Base-by-base conservation (phyloP, 37 sponge, comb jelly and placozoan genomes). In the Chondrilla cf. caribensis region DNA sequence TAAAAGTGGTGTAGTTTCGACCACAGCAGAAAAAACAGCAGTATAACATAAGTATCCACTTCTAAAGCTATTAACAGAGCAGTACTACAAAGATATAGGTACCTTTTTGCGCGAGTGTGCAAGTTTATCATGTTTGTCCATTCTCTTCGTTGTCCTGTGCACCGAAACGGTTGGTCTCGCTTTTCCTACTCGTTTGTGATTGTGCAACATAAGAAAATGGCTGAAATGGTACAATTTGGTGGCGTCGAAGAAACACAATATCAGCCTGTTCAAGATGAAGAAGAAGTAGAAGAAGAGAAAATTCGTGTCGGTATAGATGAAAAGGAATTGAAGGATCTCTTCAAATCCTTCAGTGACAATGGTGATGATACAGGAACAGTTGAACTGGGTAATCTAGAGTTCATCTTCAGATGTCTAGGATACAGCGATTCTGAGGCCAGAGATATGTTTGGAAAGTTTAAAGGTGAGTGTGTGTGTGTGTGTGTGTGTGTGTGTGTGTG, bases 101-200 rank as follows among this genome's bases (percentile, higher is more conserved):
- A 87, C 91, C 79, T 90, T 90, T 66, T 83, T 90, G 2, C 87
- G 67, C 22, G 84, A 87, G 26, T 70, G 57, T 29, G 91, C 87
- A 0, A 90, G 77, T 77, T 90, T 90, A 58, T 86, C 87, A 7
- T 54, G 79, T 54, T 77, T 90, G 64, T 90, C 91, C 87, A 86
- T 90, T 21, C 17, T 43, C 39, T 41, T 36, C 29, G 5, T 64
- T 29, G 6, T 7, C 15, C 65, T 31, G 5, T 35, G 24, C 5
- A 8, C 77, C 19, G 32, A 4, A 33, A 26, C 44, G 0, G 43
- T 62, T 62, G 76, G 40, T n/a, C 24, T n/a, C n/a, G n/a, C n/a
- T n/a, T n/a, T n/a, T n/a, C n/a, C n/a, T n/a, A n/a, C n/a, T n/a
- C n/a, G n/a, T n/a, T n/a, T n/a, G n/a, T n/a, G 44, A 73, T 73